Conservation (phyloP, 1,140 invertebrate genomes). For the Phymastichus coffea region DNA sequence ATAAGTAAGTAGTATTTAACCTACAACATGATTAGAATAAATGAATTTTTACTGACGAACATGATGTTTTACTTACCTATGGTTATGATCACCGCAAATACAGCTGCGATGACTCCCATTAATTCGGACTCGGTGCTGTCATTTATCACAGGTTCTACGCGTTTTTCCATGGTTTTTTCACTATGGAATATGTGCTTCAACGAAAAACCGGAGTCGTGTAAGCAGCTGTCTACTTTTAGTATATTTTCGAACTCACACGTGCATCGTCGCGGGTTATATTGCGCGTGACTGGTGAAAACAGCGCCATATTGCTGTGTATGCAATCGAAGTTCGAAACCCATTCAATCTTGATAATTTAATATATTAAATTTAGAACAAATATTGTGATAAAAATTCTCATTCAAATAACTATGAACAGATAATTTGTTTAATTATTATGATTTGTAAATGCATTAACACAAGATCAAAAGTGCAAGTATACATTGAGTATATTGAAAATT, state of each 20-base stretch:
- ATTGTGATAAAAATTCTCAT: too few relatives aligned
- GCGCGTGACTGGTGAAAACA: too few relatives aligned
- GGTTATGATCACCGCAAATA: constrained; percentile 57
- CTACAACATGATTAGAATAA: constrained; percentile 24
- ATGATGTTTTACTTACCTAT: constrained; percentile 53
- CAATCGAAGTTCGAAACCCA: too few relatives aligned
- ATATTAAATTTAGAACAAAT: too few relatives aligned
- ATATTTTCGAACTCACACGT: not conserved
- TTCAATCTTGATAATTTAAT: too few relatives aligned
- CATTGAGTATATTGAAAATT: too few relatives aligned
- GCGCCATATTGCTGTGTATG: too few relatives aligned
- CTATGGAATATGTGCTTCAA: not conserved
- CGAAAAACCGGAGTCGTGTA: constrained; percentile 13
- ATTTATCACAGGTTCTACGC: constrained; percentile 32
- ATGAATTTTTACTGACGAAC: not conserved
- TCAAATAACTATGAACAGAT: too few relatives aligned
- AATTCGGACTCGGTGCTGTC: constrained; percentile 48
- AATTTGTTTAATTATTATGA: too few relatives aligned
- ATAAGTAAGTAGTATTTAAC: constrained; percentile 29
- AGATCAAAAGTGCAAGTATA: too few relatives aligned
- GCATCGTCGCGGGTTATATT: not conserved
- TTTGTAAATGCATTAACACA: too few relatives aligned
- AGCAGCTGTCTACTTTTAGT: not conserved
- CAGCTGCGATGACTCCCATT: constrained; percentile 53
- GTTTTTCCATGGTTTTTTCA: constrained; percentile 40